phyloP scores from a whole-genome alignment of 2,113 vertebrate genomes.

The Pelodiscus sinensis region DNA sequence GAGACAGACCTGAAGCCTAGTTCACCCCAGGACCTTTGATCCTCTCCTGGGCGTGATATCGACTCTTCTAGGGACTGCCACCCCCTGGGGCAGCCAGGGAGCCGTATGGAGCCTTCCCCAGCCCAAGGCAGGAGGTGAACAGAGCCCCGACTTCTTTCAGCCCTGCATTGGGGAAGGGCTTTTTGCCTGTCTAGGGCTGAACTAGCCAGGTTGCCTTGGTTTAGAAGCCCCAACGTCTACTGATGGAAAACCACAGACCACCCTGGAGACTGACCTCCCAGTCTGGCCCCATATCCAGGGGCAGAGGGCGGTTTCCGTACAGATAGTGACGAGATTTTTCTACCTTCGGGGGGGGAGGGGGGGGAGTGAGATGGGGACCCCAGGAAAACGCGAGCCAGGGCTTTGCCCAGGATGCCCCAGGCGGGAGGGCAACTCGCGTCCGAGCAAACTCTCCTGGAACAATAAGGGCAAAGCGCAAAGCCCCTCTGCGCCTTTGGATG shows the following conservation, averaged over 20 bases:
- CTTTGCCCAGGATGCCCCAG: neutral
- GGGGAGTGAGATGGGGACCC: too few relatives aligned
- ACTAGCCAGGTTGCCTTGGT: too few relatives aligned
- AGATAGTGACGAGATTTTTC: neutral
- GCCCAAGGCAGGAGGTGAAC: neutral
- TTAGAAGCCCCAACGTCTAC: too few relatives aligned
- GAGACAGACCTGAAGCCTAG: too few relatives aligned
- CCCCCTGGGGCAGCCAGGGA: neutral
- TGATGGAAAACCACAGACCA: neutral
- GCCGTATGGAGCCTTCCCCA: neutral
- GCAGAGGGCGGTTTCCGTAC: neutral
- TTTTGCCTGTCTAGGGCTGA: neutral
- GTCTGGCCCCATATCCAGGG: neutral
- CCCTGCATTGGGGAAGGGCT: neutral
- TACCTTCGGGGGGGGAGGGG: neutral
- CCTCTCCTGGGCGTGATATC: neutral
- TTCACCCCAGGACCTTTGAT: neutral
- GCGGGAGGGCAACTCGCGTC: too few relatives aligned
- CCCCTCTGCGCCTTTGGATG: neutral
- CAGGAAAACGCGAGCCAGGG: too few relatives aligned
- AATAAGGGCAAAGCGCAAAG: neutral
- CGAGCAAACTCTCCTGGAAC: neutral
- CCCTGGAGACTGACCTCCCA: neutral
- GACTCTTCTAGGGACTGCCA: neutral
- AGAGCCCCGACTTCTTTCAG: neutral